These are phyloP conservation scores for Hipposideros armiger DNA, from an alignment of 2,113 vertebrate genomes.

Conservation along the genomic window DNA sequence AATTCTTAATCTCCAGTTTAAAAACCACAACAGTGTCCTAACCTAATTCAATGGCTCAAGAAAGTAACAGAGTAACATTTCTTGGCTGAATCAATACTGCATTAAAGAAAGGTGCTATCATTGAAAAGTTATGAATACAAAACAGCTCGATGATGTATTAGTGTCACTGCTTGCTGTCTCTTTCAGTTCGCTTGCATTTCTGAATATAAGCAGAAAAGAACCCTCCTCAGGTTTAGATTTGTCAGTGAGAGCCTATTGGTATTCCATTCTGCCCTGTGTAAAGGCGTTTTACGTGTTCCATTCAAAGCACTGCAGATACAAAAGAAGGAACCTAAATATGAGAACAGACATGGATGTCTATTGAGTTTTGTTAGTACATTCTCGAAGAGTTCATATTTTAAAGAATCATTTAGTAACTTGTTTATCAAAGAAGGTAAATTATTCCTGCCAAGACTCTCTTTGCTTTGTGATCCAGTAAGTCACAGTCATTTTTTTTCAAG, in stretches of 20 bases:
- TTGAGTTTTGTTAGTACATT: neutral
- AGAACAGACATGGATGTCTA: neutral
- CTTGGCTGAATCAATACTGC: slow-evolving; percentile 79
- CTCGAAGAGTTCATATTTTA: slow-evolving; percentile 7
- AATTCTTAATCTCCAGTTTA: slow-evolving; percentile 63
- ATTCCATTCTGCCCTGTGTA: neutral
- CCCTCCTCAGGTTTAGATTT: neutral
- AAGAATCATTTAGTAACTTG: slow-evolving; percentile 54
- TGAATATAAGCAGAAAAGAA: slow-evolving; percentile 56
- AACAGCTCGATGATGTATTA: slow-evolving; percentile 66
- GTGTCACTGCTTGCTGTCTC: slow-evolving; percentile 54
- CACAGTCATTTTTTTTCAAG: slow-evolving; percentile 38
- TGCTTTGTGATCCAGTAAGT: slow-evolving; percentile 27
- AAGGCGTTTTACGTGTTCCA: neutral
- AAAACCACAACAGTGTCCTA: slow-evolving; percentile 67
- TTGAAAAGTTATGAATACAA: slow-evolving; percentile 81
- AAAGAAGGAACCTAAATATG: slow-evolving; percentile 24
- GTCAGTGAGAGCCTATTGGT: neutral
- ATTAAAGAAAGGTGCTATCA: slow-evolving; percentile 79
- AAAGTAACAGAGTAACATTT: slow-evolving; percentile 74
- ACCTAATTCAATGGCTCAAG: slow-evolving; percentile 68
- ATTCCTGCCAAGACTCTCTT: neutral
- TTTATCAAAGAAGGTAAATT: slow-evolving; percentile 36
- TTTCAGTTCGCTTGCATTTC: slow-evolving; percentile 58
- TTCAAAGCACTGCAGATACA: slow-evolving; percentile 18